Evolutionary conservation across 1,140 invertebrate species (phyloP).

Genomic region (Ruditapes philippinarum): DNA sequence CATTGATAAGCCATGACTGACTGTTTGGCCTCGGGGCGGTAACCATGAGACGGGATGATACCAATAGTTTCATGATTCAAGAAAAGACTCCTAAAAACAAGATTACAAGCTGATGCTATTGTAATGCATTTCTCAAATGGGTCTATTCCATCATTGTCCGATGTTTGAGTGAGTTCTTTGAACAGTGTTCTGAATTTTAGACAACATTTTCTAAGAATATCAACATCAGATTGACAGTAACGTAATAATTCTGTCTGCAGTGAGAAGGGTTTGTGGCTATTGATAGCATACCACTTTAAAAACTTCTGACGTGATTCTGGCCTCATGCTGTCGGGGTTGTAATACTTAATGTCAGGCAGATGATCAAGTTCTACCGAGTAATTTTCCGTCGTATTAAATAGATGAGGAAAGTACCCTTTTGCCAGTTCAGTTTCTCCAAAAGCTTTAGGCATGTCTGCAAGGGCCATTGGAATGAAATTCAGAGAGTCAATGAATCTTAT

Average conservation of each 20-base stretch:
- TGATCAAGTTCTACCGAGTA: neutral
- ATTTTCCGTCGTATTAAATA: constrained; percentile 67
- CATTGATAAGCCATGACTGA: neutral
- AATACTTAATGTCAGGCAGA: neutral
- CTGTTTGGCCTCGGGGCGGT: constrained; percentile 21
- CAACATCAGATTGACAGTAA: constrained; percentile 51
- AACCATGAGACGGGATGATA: constrained; percentile 18
- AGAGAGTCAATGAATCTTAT: constrained; percentile 35
- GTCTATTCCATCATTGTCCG: neutral
- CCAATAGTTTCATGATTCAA: neutral
- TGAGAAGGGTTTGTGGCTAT: neutral
- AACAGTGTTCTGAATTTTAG: constrained; percentile 19
- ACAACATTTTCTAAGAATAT: constrained; percentile 38
- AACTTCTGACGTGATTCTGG: constrained; percentile 9
- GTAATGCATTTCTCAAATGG: constrained; percentile 13
- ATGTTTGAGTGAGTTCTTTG: neutral
- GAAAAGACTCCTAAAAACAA: constrained; percentile 18
- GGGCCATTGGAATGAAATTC: constrained; percentile 56
- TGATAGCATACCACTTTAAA: constrained; percentile 46
- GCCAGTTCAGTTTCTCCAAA: constrained; percentile 62
- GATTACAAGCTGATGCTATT: constrained; percentile 19
- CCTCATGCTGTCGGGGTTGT: constrained; percentile 30
- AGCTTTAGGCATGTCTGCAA: constrained; percentile 50
- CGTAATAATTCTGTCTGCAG: neutral
- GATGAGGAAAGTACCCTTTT: constrained; percentile 71